Conservation (phyloP, 2,113 vertebrate genomes). For the Struthidea cinerea region DNA sequence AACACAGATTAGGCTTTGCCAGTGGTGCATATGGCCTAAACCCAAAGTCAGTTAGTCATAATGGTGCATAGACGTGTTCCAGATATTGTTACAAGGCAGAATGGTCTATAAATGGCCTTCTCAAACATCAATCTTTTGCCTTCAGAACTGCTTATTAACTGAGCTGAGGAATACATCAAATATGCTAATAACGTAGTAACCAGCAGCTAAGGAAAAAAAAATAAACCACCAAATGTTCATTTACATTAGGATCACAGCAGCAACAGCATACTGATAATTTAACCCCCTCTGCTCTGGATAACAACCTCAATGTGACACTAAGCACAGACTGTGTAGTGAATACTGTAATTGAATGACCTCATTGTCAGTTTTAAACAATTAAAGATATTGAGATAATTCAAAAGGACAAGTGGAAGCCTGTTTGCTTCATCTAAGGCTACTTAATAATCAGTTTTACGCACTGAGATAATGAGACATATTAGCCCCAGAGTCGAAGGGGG, state of each 20-base stretch:
- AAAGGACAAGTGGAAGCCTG: constrained; percentile 52
- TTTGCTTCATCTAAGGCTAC: constrained; percentile 46
- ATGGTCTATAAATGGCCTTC: constrained; percentile 39
- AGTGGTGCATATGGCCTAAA: constrained; percentile 34
- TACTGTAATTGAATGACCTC: neutral
- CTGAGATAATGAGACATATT: constrained; percentile 45
- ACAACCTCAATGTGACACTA: neutral
- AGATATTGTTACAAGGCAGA: constrained; percentile 56
- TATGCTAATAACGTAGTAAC: constrained; percentile 62
- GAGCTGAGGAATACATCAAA: constrained; percentile 63
- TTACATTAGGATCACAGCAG: constrained; percentile 60
- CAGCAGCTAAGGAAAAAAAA: constrained; percentile 45
- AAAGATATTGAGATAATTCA: constrained; percentile 54
- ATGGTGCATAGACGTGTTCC: neutral
- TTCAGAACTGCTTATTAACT: constrained; percentile 64
- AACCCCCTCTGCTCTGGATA: constrained; percentile 51
- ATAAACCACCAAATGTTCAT: constrained; percentile 53
- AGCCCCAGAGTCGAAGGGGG: neutral
- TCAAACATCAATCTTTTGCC: constrained; percentile 48
- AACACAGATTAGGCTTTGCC: neutral
- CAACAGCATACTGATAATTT: constrained; percentile 57
- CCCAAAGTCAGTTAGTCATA: constrained; percentile 49
- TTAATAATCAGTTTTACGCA: constrained; percentile 59
- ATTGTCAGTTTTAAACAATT: constrained; percentile 47
- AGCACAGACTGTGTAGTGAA: neutral